Conservation (phyloP, 2,797 vertebrate genomes). For the Ptychadena robeensis region DNA sequence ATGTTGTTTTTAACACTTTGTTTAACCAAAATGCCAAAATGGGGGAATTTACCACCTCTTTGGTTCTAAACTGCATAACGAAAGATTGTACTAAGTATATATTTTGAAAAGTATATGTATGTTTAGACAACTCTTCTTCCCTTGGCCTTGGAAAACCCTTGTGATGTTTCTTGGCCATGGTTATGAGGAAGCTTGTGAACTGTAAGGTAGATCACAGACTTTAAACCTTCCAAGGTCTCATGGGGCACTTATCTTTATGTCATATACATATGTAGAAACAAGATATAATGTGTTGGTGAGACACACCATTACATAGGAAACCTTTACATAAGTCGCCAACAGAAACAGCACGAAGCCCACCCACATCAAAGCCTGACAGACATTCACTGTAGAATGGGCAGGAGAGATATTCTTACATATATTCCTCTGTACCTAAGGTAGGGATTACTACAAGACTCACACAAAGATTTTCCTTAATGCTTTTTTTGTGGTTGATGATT, state of each 20-base stretch:
- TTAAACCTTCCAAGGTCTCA: conserved; percentile 2
- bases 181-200: background rate
- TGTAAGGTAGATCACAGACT: conserved; percentile 1
- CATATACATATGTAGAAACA: conserved; percentile 7
- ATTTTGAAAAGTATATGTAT: conserved; percentile 43
- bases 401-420: background rate
- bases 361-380: conserved; percentile 1
- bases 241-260: conserved; percentile 28
- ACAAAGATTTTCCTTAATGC: background rate
- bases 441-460: background rate
- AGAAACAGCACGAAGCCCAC: background rate
- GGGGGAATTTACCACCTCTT: conserved; percentile 8
- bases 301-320: conserved; percentile 10
- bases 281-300: conserved; percentile 10
- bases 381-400: background rate
- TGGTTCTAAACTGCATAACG: conserved; percentile 13
- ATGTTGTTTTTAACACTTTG: conserved; percentile 13
- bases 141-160: background rate
- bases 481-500: too few relatives aligned
- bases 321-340: conserved; percentile 13
- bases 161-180: conserved; percentile 11
- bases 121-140: conserved; percentile 26
- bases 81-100: conserved; percentile 33
- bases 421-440: background rate
- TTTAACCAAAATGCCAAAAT: conserved; percentile 39